Base-by-base conservation (phyloP, 2,797 vertebrate genomes). In the Hafferia zeledoni region DNA sequence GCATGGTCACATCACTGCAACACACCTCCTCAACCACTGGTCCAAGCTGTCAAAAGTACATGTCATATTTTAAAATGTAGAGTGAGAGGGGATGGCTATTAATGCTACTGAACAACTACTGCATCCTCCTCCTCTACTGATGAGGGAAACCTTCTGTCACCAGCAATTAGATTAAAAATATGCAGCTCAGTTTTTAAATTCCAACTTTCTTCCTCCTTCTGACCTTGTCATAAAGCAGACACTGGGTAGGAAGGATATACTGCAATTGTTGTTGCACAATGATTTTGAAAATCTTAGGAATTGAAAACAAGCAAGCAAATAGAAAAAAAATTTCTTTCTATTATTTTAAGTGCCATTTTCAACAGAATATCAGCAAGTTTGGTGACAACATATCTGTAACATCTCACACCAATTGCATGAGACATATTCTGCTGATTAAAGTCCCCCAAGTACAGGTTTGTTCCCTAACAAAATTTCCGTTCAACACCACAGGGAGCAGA, bases 351-450 rank as follows among this genome's bases (percentile, higher is more conserved):
- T 61, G 9, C 3, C 19, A 50, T 89, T 93, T 89, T 63, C 59
- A 74, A 2, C 3, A 53, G 18, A 69, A 67, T 13, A 35, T 41
- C 47, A 49, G 8, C 14, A 44, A 39, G 74, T 89, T 68, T 59
- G 31, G 5, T 47, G 35, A 25, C 46, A 64, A 39, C 0, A 0
- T 3, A 83, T 79, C 47, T 72, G 9, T 70, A 57, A 31, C 27
- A 39, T 39, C 27, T 65, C 31, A 70, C 39, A 90, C 4, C 33
- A 68, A 5, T 25, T 1, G 0, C 28, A 14, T 11, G 17, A 56
- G 55, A 46, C 2, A 3, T 19, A 39, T 41, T 64, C 50, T 57
- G 30, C 41, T 80, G 16, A 35, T n/a, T 53, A 53, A 31, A 9
- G 19, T 6, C 1, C 4, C 14, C 12, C 23, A 57, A 31, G 10